Percentiles rank a stretch among this genome's conserved stretches.
Conservation (phyloP, 2,797 vertebrate genomes). For the Ispidina picta region DNA sequence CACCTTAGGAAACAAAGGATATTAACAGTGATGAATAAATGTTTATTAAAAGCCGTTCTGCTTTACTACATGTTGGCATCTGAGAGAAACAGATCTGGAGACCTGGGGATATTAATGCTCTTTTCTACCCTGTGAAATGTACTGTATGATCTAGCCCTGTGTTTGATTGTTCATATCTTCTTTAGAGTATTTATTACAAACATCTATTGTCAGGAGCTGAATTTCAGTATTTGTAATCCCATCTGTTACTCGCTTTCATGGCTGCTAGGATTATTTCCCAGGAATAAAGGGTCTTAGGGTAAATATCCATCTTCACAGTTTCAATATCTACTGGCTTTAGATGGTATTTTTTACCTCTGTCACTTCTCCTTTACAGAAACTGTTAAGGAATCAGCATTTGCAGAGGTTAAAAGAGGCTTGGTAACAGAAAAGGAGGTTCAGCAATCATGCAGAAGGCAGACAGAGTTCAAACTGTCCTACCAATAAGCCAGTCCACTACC, state of each 20-base stretch:
- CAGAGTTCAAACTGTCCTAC: not conserved
- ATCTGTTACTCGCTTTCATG: not conserved
- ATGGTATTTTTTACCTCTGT: not conserved
- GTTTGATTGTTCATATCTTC: not conserved
- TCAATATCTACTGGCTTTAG: not conserved
- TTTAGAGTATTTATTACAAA: not conserved
- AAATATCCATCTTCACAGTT: not conserved
- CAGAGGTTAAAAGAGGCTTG: not conserved
- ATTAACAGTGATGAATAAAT: not conserved
- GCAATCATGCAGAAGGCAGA: not conserved
- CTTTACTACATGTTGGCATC: not conserved
- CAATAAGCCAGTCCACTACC: not conserved
- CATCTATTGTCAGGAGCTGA: not conserved
- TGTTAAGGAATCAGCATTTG: not conserved
- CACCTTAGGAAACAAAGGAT: not conserved
- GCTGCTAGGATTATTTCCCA: not conserved
- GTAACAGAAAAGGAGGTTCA: not conserved
- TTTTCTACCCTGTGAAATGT: not conserved
- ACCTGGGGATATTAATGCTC: not conserved
- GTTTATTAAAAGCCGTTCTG: not conserved
- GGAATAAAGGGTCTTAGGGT: not conserved
- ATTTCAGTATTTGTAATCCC: not conserved
- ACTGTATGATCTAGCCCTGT: not conserved
- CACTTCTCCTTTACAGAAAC: not conserved
- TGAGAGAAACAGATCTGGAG: not conserved